Evolutionary conservation across 2,113 vertebrate species (phyloP).

Genomic region (Cairina moschata): DNA sequence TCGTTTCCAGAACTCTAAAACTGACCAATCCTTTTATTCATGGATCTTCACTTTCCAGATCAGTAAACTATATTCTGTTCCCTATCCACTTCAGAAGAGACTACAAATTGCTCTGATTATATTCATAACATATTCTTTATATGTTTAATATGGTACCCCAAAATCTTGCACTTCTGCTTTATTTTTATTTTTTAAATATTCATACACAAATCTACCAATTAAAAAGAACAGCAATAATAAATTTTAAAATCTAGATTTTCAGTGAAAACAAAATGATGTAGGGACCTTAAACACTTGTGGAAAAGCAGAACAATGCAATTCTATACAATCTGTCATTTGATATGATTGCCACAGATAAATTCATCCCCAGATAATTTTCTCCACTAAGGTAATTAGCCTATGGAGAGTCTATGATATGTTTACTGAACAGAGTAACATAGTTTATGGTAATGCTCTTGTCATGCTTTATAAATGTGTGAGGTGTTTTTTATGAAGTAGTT

Average conservation of each 20-base stretch:
- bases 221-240: not conserved
- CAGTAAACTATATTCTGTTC: not conserved
- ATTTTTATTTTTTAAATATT: not conserved
- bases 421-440: not conserved
- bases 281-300: not conserved
- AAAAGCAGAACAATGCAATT: not conserved
- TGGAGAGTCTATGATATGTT: conserved; percentile 25
- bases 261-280: not conserved
- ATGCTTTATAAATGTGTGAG: conserved; percentile 34
- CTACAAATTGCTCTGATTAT: not conserved
- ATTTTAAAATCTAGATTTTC: not conserved
- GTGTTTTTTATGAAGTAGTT: conserved; percentile 52
- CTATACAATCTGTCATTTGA: conserved; percentile 19
- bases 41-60: not conserved
- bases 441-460: conserved; percentile 61
- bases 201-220: not conserved
- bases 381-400: conserved; percentile 55
- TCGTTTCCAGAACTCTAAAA: not conserved
- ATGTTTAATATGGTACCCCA: not conserved
- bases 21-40: not conserved
- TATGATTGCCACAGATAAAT: conserved; percentile 52
- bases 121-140: not conserved
- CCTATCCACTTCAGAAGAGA: not conserved
- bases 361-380: conserved; percentile 27
- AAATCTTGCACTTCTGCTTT: not conserved